Conservation (phyloP, 2,888 invertebrate genomes). For the Mythimna lalbum region DNA sequence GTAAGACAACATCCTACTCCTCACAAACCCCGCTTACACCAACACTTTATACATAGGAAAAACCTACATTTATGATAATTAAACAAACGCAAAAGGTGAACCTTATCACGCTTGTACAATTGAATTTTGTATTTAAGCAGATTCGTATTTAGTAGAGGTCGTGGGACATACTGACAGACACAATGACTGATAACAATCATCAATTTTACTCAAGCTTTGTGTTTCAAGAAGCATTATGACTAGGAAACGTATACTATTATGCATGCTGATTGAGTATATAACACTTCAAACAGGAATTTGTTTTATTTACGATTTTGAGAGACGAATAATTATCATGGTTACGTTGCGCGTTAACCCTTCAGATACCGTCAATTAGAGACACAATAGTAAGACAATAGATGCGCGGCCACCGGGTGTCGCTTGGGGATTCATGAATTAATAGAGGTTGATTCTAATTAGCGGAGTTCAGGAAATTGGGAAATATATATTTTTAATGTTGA, state of each 20-base stretch:
- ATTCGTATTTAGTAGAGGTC: conserved; percentile 77
- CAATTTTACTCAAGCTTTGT: conserved; percentile 84
- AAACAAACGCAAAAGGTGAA: conserved; percentile 68
- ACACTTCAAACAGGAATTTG: conserved; percentile 61
- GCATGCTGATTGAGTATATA: conserved; percentile 57
- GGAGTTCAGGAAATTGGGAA: not conserved
- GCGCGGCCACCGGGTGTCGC: no score
- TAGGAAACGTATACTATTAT: conserved; percentile 67
- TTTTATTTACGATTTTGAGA: conserved; percentile 36
- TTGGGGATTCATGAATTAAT: no score
- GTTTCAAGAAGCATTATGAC: conserved; percentile 67
- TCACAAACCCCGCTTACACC: not conserved
- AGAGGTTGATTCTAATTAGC: conserved; percentile 45
- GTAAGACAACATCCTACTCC: conserved; percentile 23
- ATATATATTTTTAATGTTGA: no score
- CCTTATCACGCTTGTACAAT: conserved; percentile 76
- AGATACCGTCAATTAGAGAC: no score
- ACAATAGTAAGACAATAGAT: no score
- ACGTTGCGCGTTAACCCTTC: no score
- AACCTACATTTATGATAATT: conserved; percentile 73
- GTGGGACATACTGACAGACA: conserved; percentile 78
- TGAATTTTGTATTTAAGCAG: conserved; percentile 78
- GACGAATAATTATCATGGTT: conserved; percentile 10
- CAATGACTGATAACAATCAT: conserved; percentile 81
- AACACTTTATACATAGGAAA: conserved; percentile 59